phyloP scores from a whole-genome alignment of 2,113 vertebrate species.

The Varanus komodoensis region DNA sequence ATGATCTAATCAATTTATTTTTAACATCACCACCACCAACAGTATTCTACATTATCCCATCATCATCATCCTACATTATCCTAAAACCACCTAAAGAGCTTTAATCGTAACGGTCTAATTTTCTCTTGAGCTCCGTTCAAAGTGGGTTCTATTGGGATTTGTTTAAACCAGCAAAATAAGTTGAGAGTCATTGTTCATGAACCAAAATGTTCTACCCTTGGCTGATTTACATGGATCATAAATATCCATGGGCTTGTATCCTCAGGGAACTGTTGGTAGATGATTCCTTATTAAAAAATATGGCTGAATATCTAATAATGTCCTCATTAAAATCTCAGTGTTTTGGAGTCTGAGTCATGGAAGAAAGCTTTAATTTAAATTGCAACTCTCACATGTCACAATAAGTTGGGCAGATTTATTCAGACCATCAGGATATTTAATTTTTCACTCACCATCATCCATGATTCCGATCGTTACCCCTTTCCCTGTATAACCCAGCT shows the following conservation, averaged over 20 bases:
- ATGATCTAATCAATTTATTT: not conserved
- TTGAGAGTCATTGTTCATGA: not conserved
- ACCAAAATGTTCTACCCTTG: not conserved
- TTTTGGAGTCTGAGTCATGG: not conserved
- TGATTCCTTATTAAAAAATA: conserved; percentile 6
- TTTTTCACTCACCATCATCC: conserved; percentile 91
- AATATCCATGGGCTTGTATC: not conserved
- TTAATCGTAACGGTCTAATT: not conserved
- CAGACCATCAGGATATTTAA: not conserved
- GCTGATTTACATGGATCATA: not conserved
- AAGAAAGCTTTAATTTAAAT: not conserved
- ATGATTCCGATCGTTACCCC: conserved; percentile 98
- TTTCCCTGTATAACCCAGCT: conserved; percentile 94
- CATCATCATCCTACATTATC: not conserved
- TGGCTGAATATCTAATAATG: not conserved
- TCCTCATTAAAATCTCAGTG: not conserved
- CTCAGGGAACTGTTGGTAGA: not conserved
- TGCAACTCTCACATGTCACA: not conserved
- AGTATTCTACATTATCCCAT: too few species aligned
- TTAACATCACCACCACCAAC: not conserved
- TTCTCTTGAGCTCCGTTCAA: not conserved
- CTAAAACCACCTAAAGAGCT: not conserved
- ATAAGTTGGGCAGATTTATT: not conserved
- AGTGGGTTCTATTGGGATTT: not conserved
- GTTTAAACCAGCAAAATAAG: not conserved